These are phyloP conservation scores for Stenodema calcarata DNA, from an alignment of 2,888 invertebrate species.

Conservation along the genomic window DNA sequence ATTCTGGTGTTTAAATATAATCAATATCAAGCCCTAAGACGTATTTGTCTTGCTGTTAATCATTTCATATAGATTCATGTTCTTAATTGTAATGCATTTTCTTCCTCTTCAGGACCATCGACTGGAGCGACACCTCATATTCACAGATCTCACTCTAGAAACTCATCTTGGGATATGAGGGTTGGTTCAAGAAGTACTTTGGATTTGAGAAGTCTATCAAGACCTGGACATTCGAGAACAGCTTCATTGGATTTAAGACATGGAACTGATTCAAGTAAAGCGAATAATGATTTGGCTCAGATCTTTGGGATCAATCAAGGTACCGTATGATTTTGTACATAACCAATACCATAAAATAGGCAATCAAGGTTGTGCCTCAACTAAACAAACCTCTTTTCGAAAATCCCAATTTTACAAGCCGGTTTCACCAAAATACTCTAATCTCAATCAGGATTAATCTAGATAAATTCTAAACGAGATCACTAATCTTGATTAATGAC, in stretches of 20 bases:
- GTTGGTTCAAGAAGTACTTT: constrained; percentile 63
- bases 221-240: constrained; percentile 76
- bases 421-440: too few relatives aligned
- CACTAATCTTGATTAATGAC: too few relatives aligned
- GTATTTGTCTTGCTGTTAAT: too few relatives aligned
- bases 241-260: constrained; percentile 82
- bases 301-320: constrained; percentile 70
- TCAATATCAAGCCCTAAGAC: too few relatives aligned
- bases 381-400: too few relatives aligned
- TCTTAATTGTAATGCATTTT: neutral
- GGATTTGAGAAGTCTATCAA: constrained; percentile 62
- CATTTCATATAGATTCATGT: too few relatives aligned
- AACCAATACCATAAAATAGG: too few relatives aligned
- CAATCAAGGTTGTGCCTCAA: too few relatives aligned
- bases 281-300: constrained; percentile 73
- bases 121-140: constrained; percentile 50
- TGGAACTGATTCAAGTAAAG: constrained; percentile 76
- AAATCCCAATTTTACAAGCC: too few relatives aligned
- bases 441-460: too few relatives aligned
- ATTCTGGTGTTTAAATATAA: too few relatives aligned
- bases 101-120: constrained; percentile 1
- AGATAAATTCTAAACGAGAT: too few relatives aligned
- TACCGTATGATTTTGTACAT: constrained; percentile 52
- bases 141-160: constrained; percentile 71
- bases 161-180: constrained; percentile 82